These are phyloP conservation scores for Brachionus sp. DNA, from an alignment of 1,140 invertebrate species.

Conservation along the genomic window DNA sequence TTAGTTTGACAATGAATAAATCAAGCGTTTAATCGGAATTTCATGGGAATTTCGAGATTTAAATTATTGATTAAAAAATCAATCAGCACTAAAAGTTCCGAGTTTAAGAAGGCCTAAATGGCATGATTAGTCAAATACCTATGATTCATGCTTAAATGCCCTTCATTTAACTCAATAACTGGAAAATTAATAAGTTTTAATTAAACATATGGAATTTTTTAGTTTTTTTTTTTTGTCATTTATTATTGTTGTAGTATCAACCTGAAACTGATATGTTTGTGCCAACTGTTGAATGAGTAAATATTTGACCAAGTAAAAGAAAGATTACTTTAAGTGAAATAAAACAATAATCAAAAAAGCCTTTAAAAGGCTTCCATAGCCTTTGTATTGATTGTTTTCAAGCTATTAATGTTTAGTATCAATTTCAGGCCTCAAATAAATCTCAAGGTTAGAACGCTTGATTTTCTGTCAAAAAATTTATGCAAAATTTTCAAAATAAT, in stretches of 20 bases:
- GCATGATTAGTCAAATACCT: not conserved
- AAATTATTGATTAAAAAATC: constrained; percentile 13
- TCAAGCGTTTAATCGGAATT: constrained; percentile 11
- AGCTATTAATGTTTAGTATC: not conserved
- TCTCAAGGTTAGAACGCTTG: not conserved
- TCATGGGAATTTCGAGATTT: constrained; percentile 26
- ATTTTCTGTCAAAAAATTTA: not conserved
- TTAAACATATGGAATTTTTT: not conserved
- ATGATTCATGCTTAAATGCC: constrained; percentile 5
- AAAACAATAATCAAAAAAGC: not conserved
- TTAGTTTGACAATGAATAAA: not conserved
- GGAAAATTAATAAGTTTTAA: constrained; percentile 22
- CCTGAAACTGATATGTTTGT: constrained; percentile 25
- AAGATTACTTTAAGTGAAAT: constrained; percentile 6
- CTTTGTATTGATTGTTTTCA: not conserved
- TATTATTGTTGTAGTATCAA: not conserved
- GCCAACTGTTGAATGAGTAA: not conserved
- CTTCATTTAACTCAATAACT: constrained; percentile 23
- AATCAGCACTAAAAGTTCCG: constrained; percentile 33
- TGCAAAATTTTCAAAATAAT: not conserved
- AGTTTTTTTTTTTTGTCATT: not conserved
- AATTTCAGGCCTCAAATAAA: not conserved
- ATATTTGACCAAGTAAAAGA: not conserved
- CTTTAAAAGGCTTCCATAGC: not conserved
- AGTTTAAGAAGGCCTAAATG: constrained; percentile 8